phyloP scores from a whole-genome alignment of 2,888 invertebrate genomes.

The Heliconius ismenius region DNA sequence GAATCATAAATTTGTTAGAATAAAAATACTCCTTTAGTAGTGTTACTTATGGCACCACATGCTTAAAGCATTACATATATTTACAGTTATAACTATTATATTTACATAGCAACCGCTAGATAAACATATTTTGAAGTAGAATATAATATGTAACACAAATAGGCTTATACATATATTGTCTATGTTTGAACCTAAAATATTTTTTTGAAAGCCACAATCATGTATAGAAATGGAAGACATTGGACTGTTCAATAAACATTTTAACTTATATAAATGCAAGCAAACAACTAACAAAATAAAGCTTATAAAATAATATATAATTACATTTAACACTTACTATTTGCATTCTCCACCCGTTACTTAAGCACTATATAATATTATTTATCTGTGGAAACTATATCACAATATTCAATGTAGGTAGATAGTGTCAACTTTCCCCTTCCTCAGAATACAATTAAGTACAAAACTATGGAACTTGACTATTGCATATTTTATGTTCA shows the following conservation, averaged over 20 bases:
- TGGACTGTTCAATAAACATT: conserved; percentile 45
- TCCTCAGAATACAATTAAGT: conserved; percentile 66
- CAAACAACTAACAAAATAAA: conserved; percentile 38
- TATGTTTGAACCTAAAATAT: conserved; percentile 5
- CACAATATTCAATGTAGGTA: conserved; percentile 64
- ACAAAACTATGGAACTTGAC: conserved; percentile 68
- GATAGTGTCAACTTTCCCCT: conserved; percentile 54
- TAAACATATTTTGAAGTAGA: conserved; percentile 25
- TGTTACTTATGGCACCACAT: conserved; percentile 79
- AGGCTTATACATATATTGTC: conserved; percentile 22
- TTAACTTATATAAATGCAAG: conserved; percentile 40
- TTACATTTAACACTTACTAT: conserved; percentile 41
- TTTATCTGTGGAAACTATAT: conserved; percentile 69
- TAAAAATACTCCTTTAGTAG: conserved; percentile 67
- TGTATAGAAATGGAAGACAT: conserved; percentile 48
- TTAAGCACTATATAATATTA: conserved; percentile 49
- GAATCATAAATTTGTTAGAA: conserved; percentile 36
- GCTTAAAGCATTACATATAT: conserved; percentile 75
- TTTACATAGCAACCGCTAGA: conserved; percentile 31
- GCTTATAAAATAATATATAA: conserved; percentile 26
- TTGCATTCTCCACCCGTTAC: conserved; percentile 64
- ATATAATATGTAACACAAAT: conserved; percentile 12
- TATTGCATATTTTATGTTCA: conserved; percentile 65
- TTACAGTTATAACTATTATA: conserved; percentile 51
- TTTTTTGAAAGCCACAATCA: conserved; percentile 23